Base-by-base conservation (phyloP, 2,888 invertebrate species). In the Conchocele bisecta region DNA sequence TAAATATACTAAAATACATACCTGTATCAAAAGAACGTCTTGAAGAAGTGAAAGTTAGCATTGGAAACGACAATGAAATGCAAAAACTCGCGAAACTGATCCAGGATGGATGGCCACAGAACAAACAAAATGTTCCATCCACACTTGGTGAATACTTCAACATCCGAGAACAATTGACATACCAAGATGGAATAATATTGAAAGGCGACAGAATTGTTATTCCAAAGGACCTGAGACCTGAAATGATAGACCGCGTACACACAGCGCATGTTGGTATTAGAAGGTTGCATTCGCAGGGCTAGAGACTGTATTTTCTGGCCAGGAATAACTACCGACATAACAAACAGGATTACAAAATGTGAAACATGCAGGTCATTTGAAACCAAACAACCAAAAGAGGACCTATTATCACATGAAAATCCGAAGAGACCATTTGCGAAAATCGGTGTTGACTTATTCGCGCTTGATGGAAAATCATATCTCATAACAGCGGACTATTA, bases 51-150 rank as follows among this genome's bases (percentile, higher is more conserved):
- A 60, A 48, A n/a, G 15, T 22, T 20, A 20, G 20, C n/a, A 46
- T 31, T n/a, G 37, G 44, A 26, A 41, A 64, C 33, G 44, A 48
- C 33, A 35, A 61, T 17, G 33, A 41, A 11, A 41, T 76, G 13
- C 44, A 48, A 33, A 11, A 35, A 9, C 28, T 73, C 6, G 50
- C 33, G 17, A 2, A 41, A 17, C 29, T 39, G 2, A 65, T 79
- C 29, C 28, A 44, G 5, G 28, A 64, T 17, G 74, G 68, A 28
- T 68, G 74, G 63, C 71, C 74, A 37, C 54, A 66, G 0, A 33
- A 37, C 22, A 37, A 26, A 56, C 11, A 6, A 15, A 22, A 33
- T 37, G 33, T 56, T n/a, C 50, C 50, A 50, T 29, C n/a, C n/a
- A n/a, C 28, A 50, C 26, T 50, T 28, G 50, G 28, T 9, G 29